Conservation (phyloP, 2,797 vertebrate species). For the Adrianichthys oophorus region DNA sequence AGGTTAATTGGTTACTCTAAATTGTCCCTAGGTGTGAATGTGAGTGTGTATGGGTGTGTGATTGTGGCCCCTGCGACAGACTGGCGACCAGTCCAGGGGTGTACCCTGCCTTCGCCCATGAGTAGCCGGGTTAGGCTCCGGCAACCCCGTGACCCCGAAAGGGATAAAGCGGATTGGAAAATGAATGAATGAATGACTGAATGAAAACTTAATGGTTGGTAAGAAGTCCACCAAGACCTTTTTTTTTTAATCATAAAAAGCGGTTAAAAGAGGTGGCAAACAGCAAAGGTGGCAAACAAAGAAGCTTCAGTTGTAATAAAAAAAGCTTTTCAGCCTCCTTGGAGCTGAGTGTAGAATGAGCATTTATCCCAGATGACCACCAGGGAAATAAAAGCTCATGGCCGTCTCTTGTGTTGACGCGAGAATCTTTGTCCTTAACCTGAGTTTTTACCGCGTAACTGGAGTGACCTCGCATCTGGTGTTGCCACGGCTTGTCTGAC, state of each 20-base stretch:
- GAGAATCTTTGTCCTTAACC: slow-evolving; percentile 72
- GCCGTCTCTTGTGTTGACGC: slow-evolving; percentile 51
- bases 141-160: too few species aligned
- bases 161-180: too few species aligned
- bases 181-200: too few species aligned
- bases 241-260: slow-evolving; percentile 1
- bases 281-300: slow-evolving; percentile 21
- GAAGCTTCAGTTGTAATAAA: slow-evolving; percentile 32
- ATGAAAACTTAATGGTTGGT: background rate
- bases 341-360: slow-evolving; percentile 38
- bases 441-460: slow-evolving; percentile 66
- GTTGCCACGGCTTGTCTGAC: slow-evolving; percentile 68
- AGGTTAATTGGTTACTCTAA: too few species aligned
- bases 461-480: slow-evolving; percentile 78
- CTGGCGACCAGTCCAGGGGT: too few species aligned
- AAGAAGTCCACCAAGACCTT: background rate
- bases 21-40: too few species aligned
- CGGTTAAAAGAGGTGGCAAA: slow-evolving; percentile 22
- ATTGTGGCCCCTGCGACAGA: too few species aligned
- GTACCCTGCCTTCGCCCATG: too few species aligned
- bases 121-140: too few species aligned
- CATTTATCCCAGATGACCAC: slow-evolving; percentile 56
- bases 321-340: slow-evolving; percentile 21
- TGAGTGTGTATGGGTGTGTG: too few species aligned
- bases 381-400: slow-evolving; percentile 69